phyloP scores from a whole-genome alignment of 2,113 vertebrate genomes.

The Jaculus jaculus region DNA sequence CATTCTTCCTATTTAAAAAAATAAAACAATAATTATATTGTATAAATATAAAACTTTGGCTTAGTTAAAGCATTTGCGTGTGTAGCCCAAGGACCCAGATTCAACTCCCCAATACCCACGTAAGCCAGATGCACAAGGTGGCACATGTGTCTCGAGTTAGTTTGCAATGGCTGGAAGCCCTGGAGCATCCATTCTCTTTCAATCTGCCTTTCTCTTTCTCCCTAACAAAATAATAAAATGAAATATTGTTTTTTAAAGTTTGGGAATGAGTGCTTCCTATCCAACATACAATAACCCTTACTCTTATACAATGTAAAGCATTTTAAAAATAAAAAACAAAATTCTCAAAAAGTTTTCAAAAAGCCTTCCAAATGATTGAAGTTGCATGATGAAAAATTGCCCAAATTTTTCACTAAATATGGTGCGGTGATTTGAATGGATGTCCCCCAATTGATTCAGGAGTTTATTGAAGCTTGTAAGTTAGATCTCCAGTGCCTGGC shows the following conservation, averaged over 20 bases:
- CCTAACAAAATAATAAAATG: not conserved
- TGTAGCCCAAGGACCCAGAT: too few species aligned
- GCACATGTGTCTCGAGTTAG: too few species aligned
- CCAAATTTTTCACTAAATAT: not conserved
- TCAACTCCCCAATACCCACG: too few species aligned
- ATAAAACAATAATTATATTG: not conserved
- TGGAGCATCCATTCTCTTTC: too few species aligned
- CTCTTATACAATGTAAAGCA: not conserved
- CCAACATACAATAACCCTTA: not conserved
- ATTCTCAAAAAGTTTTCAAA: not conserved
- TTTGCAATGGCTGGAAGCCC: too few species aligned
- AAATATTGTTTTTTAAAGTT: not conserved
- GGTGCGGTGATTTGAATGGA: too few species aligned
- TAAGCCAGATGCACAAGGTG: too few species aligned
- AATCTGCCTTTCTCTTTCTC: too few species aligned
- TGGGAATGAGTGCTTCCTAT: not conserved
- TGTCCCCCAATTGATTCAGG: too few species aligned
- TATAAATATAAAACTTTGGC: not conserved
- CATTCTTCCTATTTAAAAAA: not conserved
- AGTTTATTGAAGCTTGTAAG: too few species aligned
- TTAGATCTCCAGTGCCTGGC: too few species aligned
- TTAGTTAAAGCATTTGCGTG: too few species aligned
- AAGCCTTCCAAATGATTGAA: not conserved
- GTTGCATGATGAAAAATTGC: not conserved
- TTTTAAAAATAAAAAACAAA: not conserved